Base-by-base conservation (phyloP, 1,140 invertebrate genomes). In the Drosophila pseudoananassae region DNA sequence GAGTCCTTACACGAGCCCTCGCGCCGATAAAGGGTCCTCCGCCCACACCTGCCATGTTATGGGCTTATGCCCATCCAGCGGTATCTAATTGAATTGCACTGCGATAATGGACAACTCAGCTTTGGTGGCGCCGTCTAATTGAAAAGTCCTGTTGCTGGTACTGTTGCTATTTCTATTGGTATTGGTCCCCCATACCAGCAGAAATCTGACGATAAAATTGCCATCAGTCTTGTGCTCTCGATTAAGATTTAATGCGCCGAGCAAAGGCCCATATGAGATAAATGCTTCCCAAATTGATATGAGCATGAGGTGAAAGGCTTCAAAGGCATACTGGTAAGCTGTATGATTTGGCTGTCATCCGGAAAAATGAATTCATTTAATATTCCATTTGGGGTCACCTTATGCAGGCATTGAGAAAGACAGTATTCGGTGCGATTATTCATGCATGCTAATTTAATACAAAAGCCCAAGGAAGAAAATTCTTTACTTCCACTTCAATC, bases 51-150 rank as follows among this genome's bases (percentile, higher is more conserved):
- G 40, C 40, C 12, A 12, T 29, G 59, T 36, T 17, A 40, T 54
- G 43, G 45, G 66, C 29, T 56, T 56, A 25, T 46, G 49, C 15
- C 36, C 43, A 31, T 45, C 65, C 66, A 50, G 46, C 61, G 66
- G 61, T 58, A 29, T 80, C 82, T 87, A 87, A 85, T 87, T 81
- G 82, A 85, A 81, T 87, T 85, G 82, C 74, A 63, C 57, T 66
- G 61, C 68, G 33, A 64, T 85, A 80, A 85, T 80, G 73, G 49
- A n/a, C 60, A 64, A 15, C 58, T 58, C 36, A 57, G 51, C 63
- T 52, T 47, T 58, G 51, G 51, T 46, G 61, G 40, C 56, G 45
- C 46, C 46, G 56, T 17, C 73, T 81, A 84, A 81, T 84, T 85
- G 82, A 77, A 84, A 77, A 87, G 23, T 46, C 56, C 27, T 64